These are phyloP conservation scores for Cyprinodon variegatus DNA, from an alignment of 2,113 vertebrate genomes.

Conservation along the genomic window DNA sequence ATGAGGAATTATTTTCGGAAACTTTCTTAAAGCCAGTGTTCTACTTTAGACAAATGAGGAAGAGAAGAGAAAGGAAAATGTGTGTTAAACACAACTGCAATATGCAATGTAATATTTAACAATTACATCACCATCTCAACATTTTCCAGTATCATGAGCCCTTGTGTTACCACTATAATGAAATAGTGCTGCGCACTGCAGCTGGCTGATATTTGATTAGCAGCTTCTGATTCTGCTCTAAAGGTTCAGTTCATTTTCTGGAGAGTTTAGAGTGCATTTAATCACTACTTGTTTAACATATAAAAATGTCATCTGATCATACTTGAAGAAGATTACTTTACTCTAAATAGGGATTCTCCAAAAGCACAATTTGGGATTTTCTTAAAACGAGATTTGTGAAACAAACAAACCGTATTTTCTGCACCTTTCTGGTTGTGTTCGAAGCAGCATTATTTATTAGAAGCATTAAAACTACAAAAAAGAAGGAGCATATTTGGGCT, in stretches of 20 bases:
- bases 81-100: neutral
- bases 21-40: slow-evolving; percentile 48
- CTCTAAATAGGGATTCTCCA: neutral
- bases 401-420: neutral
- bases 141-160: slow-evolving; percentile 44
- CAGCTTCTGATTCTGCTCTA: neutral
- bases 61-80: neutral
- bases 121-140: neutral
- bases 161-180: slow-evolving; percentile 19
- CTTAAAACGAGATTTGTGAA: neutral
- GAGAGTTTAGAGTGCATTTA: neutral
- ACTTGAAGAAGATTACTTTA: neutral
- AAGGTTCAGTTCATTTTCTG: neutral
- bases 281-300: neutral
- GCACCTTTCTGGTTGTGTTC: neutral
- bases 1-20: slow-evolving; percentile 69
- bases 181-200: slow-evolving; percentile 42
- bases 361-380: too few relatives aligned
- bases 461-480: neutral
- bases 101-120: neutral
- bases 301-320: neutral
- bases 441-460: neutral
- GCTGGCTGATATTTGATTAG: slow-evolving; percentile 12
- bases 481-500: neutral
- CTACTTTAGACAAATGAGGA: slow-evolving; percentile 24